Conservation (phyloP, 2,797 vertebrate genomes). For the Gambelia wislizenii region DNA sequence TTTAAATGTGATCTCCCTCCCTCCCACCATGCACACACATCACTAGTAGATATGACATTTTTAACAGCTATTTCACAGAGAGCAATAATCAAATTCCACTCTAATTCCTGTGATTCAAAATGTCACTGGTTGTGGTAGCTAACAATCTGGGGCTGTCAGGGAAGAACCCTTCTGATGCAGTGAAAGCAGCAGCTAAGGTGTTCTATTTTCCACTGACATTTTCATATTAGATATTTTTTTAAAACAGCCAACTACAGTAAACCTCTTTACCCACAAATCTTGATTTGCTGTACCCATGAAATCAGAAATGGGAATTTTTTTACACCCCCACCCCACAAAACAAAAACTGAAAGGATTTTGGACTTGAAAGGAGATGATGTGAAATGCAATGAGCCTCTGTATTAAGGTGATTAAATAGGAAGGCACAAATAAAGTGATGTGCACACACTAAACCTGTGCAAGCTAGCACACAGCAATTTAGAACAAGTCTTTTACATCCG, state of each 20-base stretch:
- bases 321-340: neutral
- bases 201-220: conserved; percentile 66
- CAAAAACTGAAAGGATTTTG: conserved; percentile 47
- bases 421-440: conserved; percentile 61
- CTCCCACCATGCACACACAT: neutral
- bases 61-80: neutral
- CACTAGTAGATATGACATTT: neutral
- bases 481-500: conserved; percentile 81
- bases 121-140: neutral
- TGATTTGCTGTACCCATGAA: conserved; percentile 72
- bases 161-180: conserved; percentile 27
- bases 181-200: conserved; percentile 41
- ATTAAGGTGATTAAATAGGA: conserved; percentile 55
- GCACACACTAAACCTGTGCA: conserved; percentile 77
- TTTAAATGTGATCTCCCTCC: neutral
- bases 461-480: conserved; percentile 65
- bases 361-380: conserved; percentile 54
- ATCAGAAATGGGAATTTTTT: conserved; percentile 54
- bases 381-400: conserved; percentile 56
- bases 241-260: neutral
- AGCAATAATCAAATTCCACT: neutral
- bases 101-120: neutral
- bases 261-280: conserved; percentile 49
- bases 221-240: conserved; percentile 65
- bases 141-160: neutral